These are phyloP conservation scores for Oreocharis arfaki DNA, from an alignment of 2,113 vertebrate species.

Conservation along the genomic window DNA sequence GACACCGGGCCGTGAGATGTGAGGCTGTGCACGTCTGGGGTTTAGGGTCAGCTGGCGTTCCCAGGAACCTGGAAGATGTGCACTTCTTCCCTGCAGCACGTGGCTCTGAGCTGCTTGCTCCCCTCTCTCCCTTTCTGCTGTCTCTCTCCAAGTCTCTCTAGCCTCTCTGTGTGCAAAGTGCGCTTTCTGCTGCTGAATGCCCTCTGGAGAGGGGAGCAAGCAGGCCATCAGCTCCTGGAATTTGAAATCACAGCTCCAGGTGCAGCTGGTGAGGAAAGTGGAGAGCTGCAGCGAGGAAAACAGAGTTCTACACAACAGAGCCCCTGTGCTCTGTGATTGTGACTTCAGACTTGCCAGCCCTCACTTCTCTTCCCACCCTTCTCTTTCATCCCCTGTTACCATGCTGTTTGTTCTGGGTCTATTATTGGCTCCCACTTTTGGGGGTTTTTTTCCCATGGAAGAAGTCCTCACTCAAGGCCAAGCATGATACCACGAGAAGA, in stretches of 20 bases:
- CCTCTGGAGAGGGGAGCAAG: background rate
- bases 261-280: background rate
- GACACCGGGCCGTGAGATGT: background rate
- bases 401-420: background rate
- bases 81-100: accelerated
- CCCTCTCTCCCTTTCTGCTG: background rate
- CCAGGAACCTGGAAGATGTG: background rate
- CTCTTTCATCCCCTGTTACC: background rate
- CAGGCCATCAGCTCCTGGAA: background rate
- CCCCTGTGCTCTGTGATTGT: background rate
- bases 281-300: background rate
- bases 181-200: background rate
- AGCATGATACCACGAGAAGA: background rate
- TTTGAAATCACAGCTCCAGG: background rate
- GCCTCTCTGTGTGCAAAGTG: background rate
- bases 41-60: background rate
- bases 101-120: background rate
- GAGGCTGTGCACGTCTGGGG: background rate
- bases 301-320: background rate
- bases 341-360: background rate
- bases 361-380: background rate
- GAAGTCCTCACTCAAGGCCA: too few species aligned
- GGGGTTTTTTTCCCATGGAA: background rate
- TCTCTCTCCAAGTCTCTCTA: background rate
- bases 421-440: background rate